Evolutionary conservation across 2,888 invertebrate species (phyloP), one percentile per base, ranked within the genome.

Genomic region (Diadegma fenestrale): DNA sequence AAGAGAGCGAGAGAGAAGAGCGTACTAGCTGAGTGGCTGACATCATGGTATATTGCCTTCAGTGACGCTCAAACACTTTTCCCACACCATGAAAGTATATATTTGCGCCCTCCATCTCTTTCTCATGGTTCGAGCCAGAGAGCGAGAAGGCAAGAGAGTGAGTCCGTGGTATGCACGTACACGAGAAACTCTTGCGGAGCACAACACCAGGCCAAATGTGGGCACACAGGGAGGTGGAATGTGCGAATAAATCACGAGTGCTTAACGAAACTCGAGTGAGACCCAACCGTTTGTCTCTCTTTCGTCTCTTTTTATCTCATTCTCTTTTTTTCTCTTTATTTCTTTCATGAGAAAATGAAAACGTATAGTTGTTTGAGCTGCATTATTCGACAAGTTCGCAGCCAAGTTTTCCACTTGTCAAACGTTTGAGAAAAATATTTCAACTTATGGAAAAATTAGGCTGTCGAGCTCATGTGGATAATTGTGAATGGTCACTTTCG

Each of bases 31-130:
- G 91, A 92, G 90, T 91, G 89, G 92, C 91, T 93, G 92, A 92
- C 92, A 93, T 92, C 91, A 92, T 92, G 91, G 92, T 93, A 93
- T 93, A 94, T 94, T 93, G 93, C 92, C 90, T 90, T 91, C 92
- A 93, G 92, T 93, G 93, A 93, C 90, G 91, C 91, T 92, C 92
- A 92, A 92, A 93, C 92, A 90, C 91, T 92, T 91, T 89, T 88
- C 89, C 84, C 84, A 85, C 64, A 80, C 80, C 68, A 75, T 82
- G 71, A 82, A 72, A 78, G 64, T 78, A 80, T 58, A 58, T 66
- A 80, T 75, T 79, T 78, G 72, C 66, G 43, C 58, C 58, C 80
- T 68, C 58, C 22, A 19, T 41, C 37, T 48, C 33, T 45, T 79
- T 45, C 45, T 48, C 22, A 33, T 48, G 48, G 37, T 37, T 37